These are phyloP conservation scores for Mesembrinibis cayennensis DNA, from an alignment of 2,113 vertebrate species.

Conservation along the genomic window DNA sequence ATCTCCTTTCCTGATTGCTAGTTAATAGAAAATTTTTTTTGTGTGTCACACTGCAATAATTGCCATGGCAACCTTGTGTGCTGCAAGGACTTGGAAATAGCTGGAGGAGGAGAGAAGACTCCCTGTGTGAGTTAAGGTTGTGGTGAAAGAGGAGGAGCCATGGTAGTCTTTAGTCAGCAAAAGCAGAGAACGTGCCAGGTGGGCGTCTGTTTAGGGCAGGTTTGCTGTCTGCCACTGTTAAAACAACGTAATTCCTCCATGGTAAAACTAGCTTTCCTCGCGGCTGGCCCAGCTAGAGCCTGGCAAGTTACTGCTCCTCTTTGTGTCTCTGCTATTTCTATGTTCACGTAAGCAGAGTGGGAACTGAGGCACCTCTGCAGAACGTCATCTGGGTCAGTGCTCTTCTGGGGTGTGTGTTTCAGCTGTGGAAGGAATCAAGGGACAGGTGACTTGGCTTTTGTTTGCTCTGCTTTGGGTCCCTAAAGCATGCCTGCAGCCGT, in stretches of 20 bases:
- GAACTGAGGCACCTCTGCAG: background rate
- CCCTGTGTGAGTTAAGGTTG: background rate
- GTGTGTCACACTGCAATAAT: slow-evolving; percentile 41
- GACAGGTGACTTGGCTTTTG: background rate
- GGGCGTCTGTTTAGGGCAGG: background rate
- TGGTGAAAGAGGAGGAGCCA: background rate
- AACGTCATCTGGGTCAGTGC: background rate
- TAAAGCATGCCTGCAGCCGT: rapidly evolving
- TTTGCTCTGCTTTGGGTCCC: background rate
- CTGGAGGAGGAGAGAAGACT: background rate
- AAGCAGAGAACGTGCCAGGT: background rate
- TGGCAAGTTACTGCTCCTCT: background rate
- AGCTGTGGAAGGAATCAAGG: background rate
- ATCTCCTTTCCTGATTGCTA: slow-evolving; percentile 16
- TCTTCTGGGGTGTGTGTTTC: background rate
- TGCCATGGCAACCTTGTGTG: slow-evolving; percentile 50
- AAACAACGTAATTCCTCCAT: background rate
- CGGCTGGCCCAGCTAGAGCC: background rate
- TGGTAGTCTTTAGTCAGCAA: background rate
- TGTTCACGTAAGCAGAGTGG: background rate
- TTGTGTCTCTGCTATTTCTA: background rate
- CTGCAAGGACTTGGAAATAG: background rate
- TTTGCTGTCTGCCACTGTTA: background rate
- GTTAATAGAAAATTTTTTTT: background rate
- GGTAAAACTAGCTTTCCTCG: background rate